Conservation (phyloP, 2,797 vertebrate species). For the Karalla daura region DNA sequence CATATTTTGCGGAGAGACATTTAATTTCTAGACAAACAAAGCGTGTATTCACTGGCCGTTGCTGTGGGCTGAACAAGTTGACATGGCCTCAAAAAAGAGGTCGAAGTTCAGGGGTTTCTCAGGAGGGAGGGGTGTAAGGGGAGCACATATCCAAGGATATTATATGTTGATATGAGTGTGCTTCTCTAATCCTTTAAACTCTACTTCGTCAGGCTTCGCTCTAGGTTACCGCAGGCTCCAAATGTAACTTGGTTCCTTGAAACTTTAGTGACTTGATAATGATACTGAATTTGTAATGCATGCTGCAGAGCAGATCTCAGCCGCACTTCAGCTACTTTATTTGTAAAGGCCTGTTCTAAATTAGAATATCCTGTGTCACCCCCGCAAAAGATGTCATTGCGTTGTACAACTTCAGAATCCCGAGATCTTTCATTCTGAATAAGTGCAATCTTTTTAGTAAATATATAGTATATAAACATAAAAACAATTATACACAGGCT, state of each 20-base stretch:
- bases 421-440: slow-evolving; percentile 25
- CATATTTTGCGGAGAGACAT: background rate
- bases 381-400: background rate
- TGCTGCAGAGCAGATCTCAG: slow-evolving; percentile 8
- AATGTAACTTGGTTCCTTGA: background rate
- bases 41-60: slow-evolving; percentile 20
- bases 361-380: background rate
- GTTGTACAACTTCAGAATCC: too few relatives aligned
- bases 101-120: slow-evolving; percentile 82
- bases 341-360: background rate
- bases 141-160: background rate
- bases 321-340: background rate
- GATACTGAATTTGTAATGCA: background rate
- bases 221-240: background rate
- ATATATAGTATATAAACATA: background rate
- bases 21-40: background rate
- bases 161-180: background rate
- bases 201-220: background rate
- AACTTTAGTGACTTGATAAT: background rate
- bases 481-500: slow-evolving; percentile 12
- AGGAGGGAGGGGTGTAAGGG: slow-evolving; percentile 40
- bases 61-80: slow-evolving; percentile 24
- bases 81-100: slow-evolving; percentile 51
- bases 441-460: slow-evolving; percentile 20
- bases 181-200: background rate